Base-by-base conservation (phyloP, 2,888 invertebrate species). In the Diplazon laetatorius region DNA sequence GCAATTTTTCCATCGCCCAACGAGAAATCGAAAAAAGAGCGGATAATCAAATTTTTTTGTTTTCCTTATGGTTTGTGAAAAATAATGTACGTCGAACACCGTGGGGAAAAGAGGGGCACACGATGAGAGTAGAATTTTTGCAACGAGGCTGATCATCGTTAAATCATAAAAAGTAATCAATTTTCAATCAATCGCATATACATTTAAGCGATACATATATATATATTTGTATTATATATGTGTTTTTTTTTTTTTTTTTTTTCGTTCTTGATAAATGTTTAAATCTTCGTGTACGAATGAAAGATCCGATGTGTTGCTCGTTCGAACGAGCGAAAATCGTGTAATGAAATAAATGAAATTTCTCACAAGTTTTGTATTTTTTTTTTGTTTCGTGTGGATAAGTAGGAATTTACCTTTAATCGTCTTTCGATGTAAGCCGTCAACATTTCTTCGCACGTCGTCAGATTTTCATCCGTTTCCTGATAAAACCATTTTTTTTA, bases 361-460 rank as follows among this genome's bases (percentile, higher is more conserved):
- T 57, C 37, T 16, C 35, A 22, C 10, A 22, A 46, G 62, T 25
- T 48, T 65, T 9, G 12, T 20, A 20, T 52, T 52, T 25, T 2
- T 50, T 5, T 0, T 10, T 5, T 5, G 12, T 3, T 14, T 18
- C 20, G 5, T n/a, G 22, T 42, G 37, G 4, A 12, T 16, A 30
- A 48, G n/a, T n/a, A n/a, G n/a, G n/a, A n/a, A n/a, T 84, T 25
- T 87, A 89, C 88, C 87, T 83, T 83, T 8, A 85, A 63, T 69
- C 85, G 83, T 74, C 85, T 87, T 37, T 82, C 78, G 65, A 88
- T 80, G 44, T 87, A 88, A 35, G 83, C 65, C 10, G 84, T 71
- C 60, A 89, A 69, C 69, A 89, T 87, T 79, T 87, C 85, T 60
- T 89, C 89, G 78, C 88, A 89, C 48, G 83, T 80, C 20, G 86